These are phyloP conservation scores for Germaria angustata DNA, from an alignment of 2,888 invertebrate genomes.

Conservation along the genomic window DNA sequence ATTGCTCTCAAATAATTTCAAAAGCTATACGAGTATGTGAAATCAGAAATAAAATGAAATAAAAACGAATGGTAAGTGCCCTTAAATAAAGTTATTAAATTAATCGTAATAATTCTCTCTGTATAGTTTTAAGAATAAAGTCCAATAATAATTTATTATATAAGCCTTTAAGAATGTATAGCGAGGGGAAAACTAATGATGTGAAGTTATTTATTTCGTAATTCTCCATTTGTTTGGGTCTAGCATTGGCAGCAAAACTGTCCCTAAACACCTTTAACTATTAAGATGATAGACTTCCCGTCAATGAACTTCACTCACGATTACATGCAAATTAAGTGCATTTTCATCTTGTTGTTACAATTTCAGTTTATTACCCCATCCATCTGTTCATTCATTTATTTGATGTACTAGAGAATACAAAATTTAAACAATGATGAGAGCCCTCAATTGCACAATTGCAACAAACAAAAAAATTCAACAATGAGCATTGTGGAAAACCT, in stretches of 20 bases:
- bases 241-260: too few species aligned
- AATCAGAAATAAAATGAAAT: not conserved
- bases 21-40: not conserved
- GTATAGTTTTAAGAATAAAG: too few species aligned
- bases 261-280: not conserved
- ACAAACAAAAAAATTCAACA: slow-evolving; percentile 5
- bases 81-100: not conserved
- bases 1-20: not conserved
- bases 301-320: slow-evolving; percentile 28
- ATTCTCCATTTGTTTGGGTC: too few species aligned
- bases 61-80: not conserved
- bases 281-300: not conserved
- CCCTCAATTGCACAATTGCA: slow-evolving; percentile 13
- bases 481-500: slow-evolving; percentile 3
- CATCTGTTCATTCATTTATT: slow-evolving; percentile 17
- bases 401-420: slow-evolving; percentile 38
- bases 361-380: slow-evolving; percentile 26
- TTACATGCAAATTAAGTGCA: not conserved
- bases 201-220: too few species aligned
- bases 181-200: too few species aligned
- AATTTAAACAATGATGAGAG: slow-evolving; percentile 42
- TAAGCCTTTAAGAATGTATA: too few species aligned
- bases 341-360: not conserved
- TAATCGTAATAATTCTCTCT: not conserved
- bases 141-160: too few species aligned